Evolutionary conservation across 1,140 invertebrate species (phyloP).

Genomic region (Steinernema khuongi): DNA sequence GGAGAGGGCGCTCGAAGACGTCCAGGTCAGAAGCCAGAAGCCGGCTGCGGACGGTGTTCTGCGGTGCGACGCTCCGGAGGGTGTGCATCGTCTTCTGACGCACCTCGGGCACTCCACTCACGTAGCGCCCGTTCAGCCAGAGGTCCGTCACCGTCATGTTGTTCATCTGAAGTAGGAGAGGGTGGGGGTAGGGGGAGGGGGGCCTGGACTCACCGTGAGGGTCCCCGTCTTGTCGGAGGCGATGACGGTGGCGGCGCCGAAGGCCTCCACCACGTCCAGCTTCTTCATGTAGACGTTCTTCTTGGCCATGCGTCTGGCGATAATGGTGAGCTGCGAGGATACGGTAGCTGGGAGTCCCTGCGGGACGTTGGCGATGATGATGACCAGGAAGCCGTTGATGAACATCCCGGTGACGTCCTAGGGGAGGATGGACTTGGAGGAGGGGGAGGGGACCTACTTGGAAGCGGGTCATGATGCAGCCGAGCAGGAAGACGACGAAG

Average conservation of each 20-base stretch:
- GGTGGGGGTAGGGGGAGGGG: too few relatives aligned
- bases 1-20: neutral
- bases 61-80: neutral
- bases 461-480: conserved; percentile 25
- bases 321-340: conserved; percentile 62
- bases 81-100: conserved; percentile 9
- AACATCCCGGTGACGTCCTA: conserved; percentile 34
- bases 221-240: conserved; percentile 99
- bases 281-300: conserved; percentile 62
- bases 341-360: conserved; percentile 62
- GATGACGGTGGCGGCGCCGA: conserved; percentile 61
- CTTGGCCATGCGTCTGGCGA: conserved; percentile 62
- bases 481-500: conserved; percentile 31
- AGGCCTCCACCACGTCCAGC: conserved; percentile 62
- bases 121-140: conserved; percentile 48
- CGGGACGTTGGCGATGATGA: conserved; percentile 39
- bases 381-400: conserved; percentile 36
- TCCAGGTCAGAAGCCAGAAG: neutral
- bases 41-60: neutral
- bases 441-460: neutral
- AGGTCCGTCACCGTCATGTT: conserved; percentile 84
- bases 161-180: too few relatives aligned
- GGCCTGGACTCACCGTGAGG: too few relatives aligned
- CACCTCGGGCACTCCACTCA: conserved; percentile 32
- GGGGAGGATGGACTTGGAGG: too few relatives aligned